phyloP scores from a whole-genome alignment of 2,113 vertebrate genomes.

The Rhabdomys dilectus region DNA sequence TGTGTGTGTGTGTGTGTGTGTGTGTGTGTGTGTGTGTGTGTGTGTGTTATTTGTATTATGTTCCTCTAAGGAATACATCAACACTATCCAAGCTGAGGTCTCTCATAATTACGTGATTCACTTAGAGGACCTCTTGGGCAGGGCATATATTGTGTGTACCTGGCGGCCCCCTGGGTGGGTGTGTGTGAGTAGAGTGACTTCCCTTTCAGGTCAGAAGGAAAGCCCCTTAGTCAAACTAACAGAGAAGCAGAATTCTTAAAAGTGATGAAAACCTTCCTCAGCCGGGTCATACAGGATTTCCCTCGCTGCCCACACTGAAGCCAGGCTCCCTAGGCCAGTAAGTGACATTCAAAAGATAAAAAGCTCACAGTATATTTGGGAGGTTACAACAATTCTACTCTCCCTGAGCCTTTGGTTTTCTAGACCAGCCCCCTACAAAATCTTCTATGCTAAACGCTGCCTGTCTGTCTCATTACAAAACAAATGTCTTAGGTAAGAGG shows the following conservation, averaged over 20 bases:
- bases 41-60: neutral
- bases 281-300: neutral
- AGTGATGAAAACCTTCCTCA: neutral
- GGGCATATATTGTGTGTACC: neutral
- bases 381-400: neutral
- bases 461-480: neutral
- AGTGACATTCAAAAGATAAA: too few relatives aligned
- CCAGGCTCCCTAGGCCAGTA: neutral
- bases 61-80: neutral
- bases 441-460: neutral
- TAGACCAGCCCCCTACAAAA: neutral
- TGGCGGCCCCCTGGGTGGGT: neutral
- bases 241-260: neutral
- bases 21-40: too few relatives aligned
- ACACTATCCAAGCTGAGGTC: neutral
- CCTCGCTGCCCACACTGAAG: neutral
- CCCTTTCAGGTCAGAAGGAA: constrained; percentile 23
- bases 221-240: neutral
- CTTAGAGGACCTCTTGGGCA: neutral
- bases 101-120: neutral
- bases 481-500: neutral
- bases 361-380: neutral
- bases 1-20: too few relatives aligned
- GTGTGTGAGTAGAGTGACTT: neutral
- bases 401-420: neutral